Evolutionary conservation across 2,888 invertebrate genomes (phyloP), one percentile per base, ranked within the genome.

Genomic region (Lepidocyrtinus sp.): DNA sequence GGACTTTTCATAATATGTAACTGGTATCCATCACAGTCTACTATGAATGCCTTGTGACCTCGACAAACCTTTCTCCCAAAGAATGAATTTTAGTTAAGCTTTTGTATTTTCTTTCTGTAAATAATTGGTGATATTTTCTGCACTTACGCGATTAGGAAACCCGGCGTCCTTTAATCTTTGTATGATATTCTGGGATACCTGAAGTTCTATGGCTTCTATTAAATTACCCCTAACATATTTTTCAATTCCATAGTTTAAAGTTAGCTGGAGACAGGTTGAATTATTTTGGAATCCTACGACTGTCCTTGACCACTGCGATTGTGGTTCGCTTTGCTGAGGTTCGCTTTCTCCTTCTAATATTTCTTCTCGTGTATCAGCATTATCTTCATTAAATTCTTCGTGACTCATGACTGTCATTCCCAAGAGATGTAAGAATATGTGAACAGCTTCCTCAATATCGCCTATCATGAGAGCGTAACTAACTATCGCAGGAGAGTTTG

Each of bases 341-440:
- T n/a, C n/a, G n/a, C n/a, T n/a, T n/a, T n/a, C n/a, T n/a, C n/a
- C n/a, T n/a, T n/a, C n/a, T n/a, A n/a, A n/a, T n/a, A n/a, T n/a
- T n/a, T n/a, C n/a, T n/a, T n/a, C n/a, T n/a, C n/a, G n/a, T n/a
- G n/a, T n/a, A n/a, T n/a, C 74, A 15, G 74, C n/a, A 36, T 24
- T 74, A 7, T 67, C 74, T 7, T 22, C 67, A 0, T 59, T 55
- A 50, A 65, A 74, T 36, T 74, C 74, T 7, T 26, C 22, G 17
- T 74, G 74, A 67, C n/a, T 74, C n/a, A 59, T 55, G 9, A 74
- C 67, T 1, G 2, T 17, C 74, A 74, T 74, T 27, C n/a, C 74
- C 25, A 74, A 22, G n/a, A 74, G 22, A n/a, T 74, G 65, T 26
- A 64, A 12, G 15, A 74, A 74, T 9, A 65, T 50, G n/a, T 74